Conservation (phyloP, 2,888 invertebrate species). For the Ophion ellenae region DNA sequence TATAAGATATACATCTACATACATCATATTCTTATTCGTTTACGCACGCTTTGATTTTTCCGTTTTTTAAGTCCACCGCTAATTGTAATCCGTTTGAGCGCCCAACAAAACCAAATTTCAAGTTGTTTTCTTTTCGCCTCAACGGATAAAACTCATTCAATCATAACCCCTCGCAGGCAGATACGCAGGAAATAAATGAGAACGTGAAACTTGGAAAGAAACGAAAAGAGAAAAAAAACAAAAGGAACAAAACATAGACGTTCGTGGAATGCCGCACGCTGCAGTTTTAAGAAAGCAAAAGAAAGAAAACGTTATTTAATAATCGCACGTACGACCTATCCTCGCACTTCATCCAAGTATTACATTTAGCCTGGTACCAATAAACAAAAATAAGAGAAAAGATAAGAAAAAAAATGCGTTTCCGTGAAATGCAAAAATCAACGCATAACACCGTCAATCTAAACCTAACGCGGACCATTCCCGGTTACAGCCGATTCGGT, state of each 20-base stretch:
- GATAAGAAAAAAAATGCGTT: conserved; percentile 25
- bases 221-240: conserved; percentile 69
- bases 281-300: conserved; percentile 68
- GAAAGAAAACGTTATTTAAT: conserved; percentile 66
- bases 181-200: neutral
- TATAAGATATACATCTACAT: conserved; percentile 29
- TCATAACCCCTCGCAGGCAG: neutral
- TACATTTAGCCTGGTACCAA: conserved; percentile 81
- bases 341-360: conserved; percentile 82
- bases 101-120: conserved; percentile 18
- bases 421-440: conserved; percentile 35
- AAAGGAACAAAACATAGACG: conserved; percentile 22
- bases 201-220: conserved; percentile 30
- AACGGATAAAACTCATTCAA: conserved; percentile 11
- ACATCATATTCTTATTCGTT: conserved; percentile 33
- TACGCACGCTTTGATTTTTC: conserved; percentile 56
- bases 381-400: conserved; percentile 73
- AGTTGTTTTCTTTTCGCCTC: conserved; percentile 12
- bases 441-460: conserved; percentile 61
- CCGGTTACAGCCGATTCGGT: conserved; percentile 68
- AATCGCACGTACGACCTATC: conserved; percentile 80
- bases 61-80: conserved; percentile 26
- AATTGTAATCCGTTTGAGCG: conserved; percentile 16
- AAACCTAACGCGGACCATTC: conserved; percentile 64
- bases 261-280: conserved; percentile 61